Percentiles rank a stretch among this genome's conserved stretches.
Evolutionary conservation across 2,888 invertebrate species (phyloP).

Genomic region (Sinhomidia bicolor): DNA sequence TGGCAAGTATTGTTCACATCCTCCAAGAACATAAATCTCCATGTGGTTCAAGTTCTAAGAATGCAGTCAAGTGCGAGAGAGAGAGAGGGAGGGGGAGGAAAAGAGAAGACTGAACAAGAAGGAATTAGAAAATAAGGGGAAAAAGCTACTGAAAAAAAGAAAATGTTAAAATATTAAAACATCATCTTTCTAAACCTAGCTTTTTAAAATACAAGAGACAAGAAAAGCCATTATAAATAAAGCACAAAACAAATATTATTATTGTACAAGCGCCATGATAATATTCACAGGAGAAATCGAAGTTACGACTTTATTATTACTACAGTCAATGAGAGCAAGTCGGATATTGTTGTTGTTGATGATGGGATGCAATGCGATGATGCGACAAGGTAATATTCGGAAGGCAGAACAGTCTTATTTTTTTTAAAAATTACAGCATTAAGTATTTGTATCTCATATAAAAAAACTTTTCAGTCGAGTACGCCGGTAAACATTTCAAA

Average conservation of each 20-base stretch:
- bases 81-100: neutral
- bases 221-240: slow-evolving; percentile 43
- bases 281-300: slow-evolving; percentile 19
- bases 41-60: slow-evolving; percentile 26
- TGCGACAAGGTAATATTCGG: too few relatives aligned
- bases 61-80: neutral
- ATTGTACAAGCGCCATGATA: neutral
- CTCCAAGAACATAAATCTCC: slow-evolving; percentile 69
- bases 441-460: neutral
- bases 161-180: slow-evolving; percentile 30
- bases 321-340: slow-evolving; percentile 18
- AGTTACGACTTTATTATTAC: slow-evolving; percentile 32
- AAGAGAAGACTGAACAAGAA: too few relatives aligned
- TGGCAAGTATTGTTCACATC: slow-evolving; percentile 73
- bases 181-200: neutral
- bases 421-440: too few relatives aligned
- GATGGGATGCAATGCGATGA: too few relatives aligned
- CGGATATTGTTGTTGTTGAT: neutral
- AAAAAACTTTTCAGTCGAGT: neutral
- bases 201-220: slow-evolving; percentile 28
- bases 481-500: neutral
- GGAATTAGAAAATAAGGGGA: slow-evolving; percentile 32
- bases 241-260: slow-evolving; percentile 46
- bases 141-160: slow-evolving; percentile 31
- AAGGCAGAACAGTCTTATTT: too few relatives aligned